Evolutionary conservation across 2,797 vertebrate genomes (phyloP).

Genomic region (Acrossocheilus fasciatus): DNA sequence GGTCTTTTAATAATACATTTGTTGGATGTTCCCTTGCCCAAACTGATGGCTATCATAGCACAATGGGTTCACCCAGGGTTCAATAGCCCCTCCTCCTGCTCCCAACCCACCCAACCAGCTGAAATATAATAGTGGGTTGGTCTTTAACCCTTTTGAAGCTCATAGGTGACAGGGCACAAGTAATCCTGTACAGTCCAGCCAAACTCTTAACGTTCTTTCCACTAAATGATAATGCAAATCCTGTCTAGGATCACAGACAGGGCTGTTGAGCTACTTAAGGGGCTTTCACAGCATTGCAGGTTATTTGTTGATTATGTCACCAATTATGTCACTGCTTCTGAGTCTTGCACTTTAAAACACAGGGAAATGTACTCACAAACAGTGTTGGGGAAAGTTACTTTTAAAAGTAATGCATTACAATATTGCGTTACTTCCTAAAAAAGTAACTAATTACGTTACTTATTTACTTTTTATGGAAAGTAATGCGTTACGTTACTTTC

Average conservation of each 20-base stretch:
- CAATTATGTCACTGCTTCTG: not conserved
- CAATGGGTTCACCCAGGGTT: conserved; percentile 59
- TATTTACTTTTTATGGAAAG: no score
- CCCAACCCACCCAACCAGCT: not conserved
- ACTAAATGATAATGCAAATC: conserved; percentile 10
- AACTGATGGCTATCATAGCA: conserved; percentile 54
- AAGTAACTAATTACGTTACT: no score
- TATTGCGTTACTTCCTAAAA: no score
- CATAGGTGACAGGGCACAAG: conserved; percentile 19
- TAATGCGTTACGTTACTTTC: no score
- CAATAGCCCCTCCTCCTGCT: conserved; percentile 39
- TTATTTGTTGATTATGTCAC: conserved; percentile 4
- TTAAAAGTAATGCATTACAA: no score
- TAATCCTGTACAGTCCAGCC: conserved; percentile 41
- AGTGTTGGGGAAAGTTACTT: no score
- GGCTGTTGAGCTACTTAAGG: conserved; percentile 24
- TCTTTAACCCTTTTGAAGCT: conserved; percentile 52
- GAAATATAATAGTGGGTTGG: conserved; percentile 25
- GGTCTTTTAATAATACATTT: conserved; percentile 65
- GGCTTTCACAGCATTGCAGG: conserved; percentile 7
- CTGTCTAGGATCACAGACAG: conserved; percentile 12
- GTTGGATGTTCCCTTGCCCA: conserved; percentile 48
- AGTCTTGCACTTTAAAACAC: conserved; percentile 3
- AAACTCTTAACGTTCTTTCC: conserved; percentile 43
- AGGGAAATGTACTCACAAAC: not conserved